phyloP scores from a whole-genome alignment of 2,113 vertebrate species.

The Xiphorhynchus elegans region DNA sequence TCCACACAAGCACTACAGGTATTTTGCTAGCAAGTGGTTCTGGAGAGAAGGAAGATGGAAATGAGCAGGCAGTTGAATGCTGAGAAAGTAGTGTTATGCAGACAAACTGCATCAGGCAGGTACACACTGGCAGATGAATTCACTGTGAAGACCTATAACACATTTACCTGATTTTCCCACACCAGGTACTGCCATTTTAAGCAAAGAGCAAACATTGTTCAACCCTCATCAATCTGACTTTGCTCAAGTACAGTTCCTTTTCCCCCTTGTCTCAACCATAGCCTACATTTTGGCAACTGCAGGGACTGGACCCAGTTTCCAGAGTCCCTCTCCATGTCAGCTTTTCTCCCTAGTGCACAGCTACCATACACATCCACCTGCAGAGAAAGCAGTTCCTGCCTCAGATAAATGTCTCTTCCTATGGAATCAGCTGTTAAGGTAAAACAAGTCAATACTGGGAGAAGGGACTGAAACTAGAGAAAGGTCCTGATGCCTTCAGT shows the following conservation, averaged over 20 bases:
- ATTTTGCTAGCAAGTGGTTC: not conserved
- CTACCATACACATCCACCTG: not conserved
- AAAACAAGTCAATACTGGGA: not conserved
- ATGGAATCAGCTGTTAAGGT: not conserved
- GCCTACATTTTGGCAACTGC: not conserved
- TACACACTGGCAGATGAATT: not conserved
- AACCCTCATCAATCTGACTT: not conserved
- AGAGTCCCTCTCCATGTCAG: not conserved
- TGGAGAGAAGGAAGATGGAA: not conserved
- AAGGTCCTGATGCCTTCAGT: not conserved
- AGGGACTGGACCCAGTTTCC: not conserved
- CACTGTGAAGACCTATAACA: not conserved
- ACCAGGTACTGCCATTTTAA: not conserved
- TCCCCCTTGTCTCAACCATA: not conserved
- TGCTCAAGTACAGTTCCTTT: not conserved
- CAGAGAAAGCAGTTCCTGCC: not conserved
- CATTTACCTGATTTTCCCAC: not conserved
- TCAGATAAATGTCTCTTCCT: fast-evolving
- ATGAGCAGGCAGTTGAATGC: not conserved
- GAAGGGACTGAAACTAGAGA: not conserved
- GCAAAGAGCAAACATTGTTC: not conserved
- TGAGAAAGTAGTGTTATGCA: not conserved
- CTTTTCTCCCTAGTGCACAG: not conserved
- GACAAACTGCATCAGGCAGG: not conserved
- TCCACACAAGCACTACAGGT: too few relatives aligned